Percentiles rank a stretch among this genome's conserved stretches.
These are phyloP conservation scores for Garrulus glandarius DNA, from an alignment of 2,797 vertebrate genomes.

Conservation along the genomic window DNA sequence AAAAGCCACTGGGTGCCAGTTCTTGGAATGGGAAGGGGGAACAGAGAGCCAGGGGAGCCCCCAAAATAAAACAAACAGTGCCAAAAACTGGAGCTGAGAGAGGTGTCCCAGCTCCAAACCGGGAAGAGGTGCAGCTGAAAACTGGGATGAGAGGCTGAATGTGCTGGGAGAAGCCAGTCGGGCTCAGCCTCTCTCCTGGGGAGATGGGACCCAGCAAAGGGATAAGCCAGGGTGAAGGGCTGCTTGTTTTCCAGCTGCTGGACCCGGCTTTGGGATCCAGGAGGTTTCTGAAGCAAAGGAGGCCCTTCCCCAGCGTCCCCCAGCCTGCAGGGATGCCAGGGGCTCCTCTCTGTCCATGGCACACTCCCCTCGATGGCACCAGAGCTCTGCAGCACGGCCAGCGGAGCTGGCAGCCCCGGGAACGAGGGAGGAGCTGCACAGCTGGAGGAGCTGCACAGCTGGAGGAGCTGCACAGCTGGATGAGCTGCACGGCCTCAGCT, in stretches of 20 bases:
- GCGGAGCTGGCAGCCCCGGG: neutral
- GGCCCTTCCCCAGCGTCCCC: neutral
- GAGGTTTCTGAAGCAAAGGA: neutral
- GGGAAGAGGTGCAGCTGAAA: neutral
- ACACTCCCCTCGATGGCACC: accelerated
- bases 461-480: neutral
- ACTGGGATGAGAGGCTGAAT: neutral
- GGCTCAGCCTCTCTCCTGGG: neutral
- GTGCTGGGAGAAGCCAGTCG: neutral
- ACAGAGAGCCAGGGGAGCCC: neutral
- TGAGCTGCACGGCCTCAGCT: neutral
- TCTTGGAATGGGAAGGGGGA: slow-evolving; percentile 48
- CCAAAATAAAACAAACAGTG: neutral
- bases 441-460: too few relatives aligned
- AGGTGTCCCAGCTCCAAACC: neutral
- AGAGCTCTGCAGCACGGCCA: neutral
- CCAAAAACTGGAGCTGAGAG: neutral
- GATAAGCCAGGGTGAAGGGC: neutral
- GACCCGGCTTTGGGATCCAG: neutral
- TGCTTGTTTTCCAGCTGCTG: neutral
- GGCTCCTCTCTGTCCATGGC: neutral
- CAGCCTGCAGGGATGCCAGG: neutral
- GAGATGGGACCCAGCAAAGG: neutral
- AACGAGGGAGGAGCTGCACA: accelerated
- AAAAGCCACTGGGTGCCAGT: slow-evolving; percentile 63